These are phyloP conservation scores for Eulemur rufifrons DNA, from an alignment of 2,113 vertebrate species.

Conservation along the genomic window DNA sequence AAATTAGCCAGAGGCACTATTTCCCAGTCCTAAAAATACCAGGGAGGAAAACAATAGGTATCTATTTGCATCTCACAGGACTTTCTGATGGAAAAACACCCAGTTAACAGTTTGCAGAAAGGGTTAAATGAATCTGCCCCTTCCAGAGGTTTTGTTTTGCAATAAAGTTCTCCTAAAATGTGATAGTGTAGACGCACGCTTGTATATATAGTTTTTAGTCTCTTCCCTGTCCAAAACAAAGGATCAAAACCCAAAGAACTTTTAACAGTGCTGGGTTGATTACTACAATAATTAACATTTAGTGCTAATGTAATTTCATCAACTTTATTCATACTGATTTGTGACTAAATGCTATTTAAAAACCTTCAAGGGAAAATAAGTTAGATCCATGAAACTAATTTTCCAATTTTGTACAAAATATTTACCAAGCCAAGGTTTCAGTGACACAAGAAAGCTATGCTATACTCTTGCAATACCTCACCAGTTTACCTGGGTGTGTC, in stretches of 20 bases:
- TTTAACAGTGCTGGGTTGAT: not conserved
- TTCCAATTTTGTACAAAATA: conserved; percentile 6
- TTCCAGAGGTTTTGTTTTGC: not conserved
- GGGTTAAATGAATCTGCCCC: not conserved
- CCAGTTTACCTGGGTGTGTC: not conserved
- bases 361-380: conserved; percentile 1
- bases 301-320: not conserved
- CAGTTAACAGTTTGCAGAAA: not conserved
- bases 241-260: conserved; percentile 41
- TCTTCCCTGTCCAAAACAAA: conserved; percentile 8
- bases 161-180: not conserved
- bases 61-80: conserved; percentile 20
- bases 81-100: not conserved
- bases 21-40: conserved; percentile 50
- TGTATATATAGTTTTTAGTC: conserved; percentile 19
- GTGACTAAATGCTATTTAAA: not conserved
- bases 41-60: not conserved
- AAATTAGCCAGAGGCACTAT: not conserved
- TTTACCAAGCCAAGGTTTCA: conserved; percentile 4
- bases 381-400: conserved; percentile 15
- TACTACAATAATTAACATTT: conserved; percentile 20
- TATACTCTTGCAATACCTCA: not conserved
- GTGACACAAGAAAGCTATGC: not conserved
- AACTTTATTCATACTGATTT: conserved; percentile 31
- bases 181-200: not conserved